A percentile compares a stretch with the other conserved stretches of the same genome.
These are phyloP conservation scores for Hirtodrosophila histrioides DNA, from an alignment of 2,888 invertebrate genomes.

Conservation along the genomic window DNA sequence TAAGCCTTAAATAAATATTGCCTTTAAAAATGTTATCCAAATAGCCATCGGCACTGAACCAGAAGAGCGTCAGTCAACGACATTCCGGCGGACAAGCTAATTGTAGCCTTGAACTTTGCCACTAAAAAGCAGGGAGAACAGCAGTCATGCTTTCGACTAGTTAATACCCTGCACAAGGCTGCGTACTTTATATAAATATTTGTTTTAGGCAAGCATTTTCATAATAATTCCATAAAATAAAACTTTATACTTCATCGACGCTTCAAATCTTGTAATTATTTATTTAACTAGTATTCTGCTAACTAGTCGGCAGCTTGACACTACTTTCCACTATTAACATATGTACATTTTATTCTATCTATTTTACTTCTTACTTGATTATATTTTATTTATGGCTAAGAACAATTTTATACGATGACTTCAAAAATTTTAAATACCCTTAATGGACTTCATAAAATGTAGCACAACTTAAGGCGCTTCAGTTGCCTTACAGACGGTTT, in stretches of 20 bases:
- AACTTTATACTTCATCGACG: no score
- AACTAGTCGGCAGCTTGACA: no score
- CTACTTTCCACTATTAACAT: no score
- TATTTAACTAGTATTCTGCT: no score
- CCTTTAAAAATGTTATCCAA: slow-evolving; percentile 17
- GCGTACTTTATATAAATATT: neutral
- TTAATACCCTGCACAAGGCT: slow-evolving; percentile 5
- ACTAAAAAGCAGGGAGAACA: neutral
- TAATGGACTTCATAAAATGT: neutral
- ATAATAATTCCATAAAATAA: no score
- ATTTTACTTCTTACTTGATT: no score
- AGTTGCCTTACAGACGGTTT: neutral
- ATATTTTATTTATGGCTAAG: no score
- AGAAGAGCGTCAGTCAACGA: slow-evolving; percentile 21
- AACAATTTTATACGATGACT: no score
- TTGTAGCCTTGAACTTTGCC: slow-evolving; percentile 62
- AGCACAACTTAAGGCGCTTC: slow-evolving; percentile 29
- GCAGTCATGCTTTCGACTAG: neutral
- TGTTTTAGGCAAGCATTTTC: no score
- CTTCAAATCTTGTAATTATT: no score
- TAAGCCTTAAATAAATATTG: slow-evolving; percentile 39
- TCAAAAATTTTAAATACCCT: no score
- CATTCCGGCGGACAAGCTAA: slow-evolving; percentile 39
- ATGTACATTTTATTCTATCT: no score
- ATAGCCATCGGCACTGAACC: slow-evolving; percentile 17